Base-by-base conservation (phyloP, 2,888 invertebrate species). In the Drosophila leonis region DNA sequence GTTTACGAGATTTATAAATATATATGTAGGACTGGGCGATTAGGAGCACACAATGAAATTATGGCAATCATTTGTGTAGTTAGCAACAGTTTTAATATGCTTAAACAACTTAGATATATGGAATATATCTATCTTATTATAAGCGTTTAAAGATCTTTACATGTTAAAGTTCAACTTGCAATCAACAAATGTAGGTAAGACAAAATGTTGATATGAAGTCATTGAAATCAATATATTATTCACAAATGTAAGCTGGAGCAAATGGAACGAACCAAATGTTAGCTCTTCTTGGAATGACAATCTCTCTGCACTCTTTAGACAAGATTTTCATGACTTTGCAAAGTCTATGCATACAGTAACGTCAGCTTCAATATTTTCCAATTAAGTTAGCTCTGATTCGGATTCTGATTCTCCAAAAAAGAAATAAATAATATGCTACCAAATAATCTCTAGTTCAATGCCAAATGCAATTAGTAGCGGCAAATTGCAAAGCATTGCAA, bases 1-100 rank as follows among this genome's bases (percentile, higher is more conserved):
- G 41, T 65, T 76, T 76, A 15, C 10, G 27, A 20, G 20, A 39
- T 31, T 49, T 20, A n/a, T 24, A 54, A 24, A n/a, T n/a, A 52
- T 24, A 54, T 12, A n/a, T n/a, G 2, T 7, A 52, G 10, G 15
- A 35, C 15, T 15, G 24, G 8, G 24, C 15, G 2, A 37, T 15
- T n/a, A 37, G 12, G 1, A 12, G 12, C 2, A n/a, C 24, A 13
- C 29, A 59, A 60, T 41, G 20, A 51, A 41, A 64, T 63, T 33
- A 55, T 56, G 27, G 37, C 42, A 65, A 65, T 27, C 29, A 41
- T 46, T 60, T 24, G 29, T 37, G 44, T 44, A 42, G 46, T 61
- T 62, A 24, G 7, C 41, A 65, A 39, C 42, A 48, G 18, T 29
- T 69, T 56, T 42, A 39, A 63, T 35, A 56, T 48, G 62, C 39